phyloP scores from a whole-genome alignment of 2,797 vertebrate species.

The Apodemus agrarius region DNA sequence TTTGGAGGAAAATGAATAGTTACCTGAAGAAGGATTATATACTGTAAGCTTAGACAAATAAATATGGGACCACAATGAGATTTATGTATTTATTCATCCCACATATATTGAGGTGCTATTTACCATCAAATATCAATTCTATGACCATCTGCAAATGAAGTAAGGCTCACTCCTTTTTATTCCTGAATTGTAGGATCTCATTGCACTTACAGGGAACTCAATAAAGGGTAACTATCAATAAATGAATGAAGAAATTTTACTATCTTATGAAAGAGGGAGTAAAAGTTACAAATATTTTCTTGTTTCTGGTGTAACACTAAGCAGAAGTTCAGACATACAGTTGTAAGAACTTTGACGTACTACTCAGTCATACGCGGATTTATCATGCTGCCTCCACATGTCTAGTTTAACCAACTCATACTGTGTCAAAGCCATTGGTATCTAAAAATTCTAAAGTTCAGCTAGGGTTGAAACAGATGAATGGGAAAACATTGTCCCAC shows the following conservation, averaged over 20 bases:
- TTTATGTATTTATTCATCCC: not conserved
- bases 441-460: not conserved
- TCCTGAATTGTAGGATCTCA: not conserved
- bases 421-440: not conserved
- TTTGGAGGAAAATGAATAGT: constrained; percentile 33
- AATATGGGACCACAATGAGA: not conserved
- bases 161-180: not conserved
- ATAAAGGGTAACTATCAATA: not conserved
- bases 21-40: not conserved
- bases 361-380: not conserved
- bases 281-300: not conserved
- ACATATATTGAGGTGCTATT: not conserved
- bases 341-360: too few relatives aligned
- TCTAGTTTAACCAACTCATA: not conserved
- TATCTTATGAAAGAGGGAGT: not conserved
- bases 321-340: not conserved
- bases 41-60: not conserved
- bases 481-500: not conserved
- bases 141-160: not conserved
- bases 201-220: not conserved
- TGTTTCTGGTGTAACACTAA: not conserved
- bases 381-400: accelerated
- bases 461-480: not conserved
- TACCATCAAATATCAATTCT: not conserved
- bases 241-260: not conserved